Conservation (phyloP, 2,113 vertebrate species). For the Pavo muticus region DNA sequence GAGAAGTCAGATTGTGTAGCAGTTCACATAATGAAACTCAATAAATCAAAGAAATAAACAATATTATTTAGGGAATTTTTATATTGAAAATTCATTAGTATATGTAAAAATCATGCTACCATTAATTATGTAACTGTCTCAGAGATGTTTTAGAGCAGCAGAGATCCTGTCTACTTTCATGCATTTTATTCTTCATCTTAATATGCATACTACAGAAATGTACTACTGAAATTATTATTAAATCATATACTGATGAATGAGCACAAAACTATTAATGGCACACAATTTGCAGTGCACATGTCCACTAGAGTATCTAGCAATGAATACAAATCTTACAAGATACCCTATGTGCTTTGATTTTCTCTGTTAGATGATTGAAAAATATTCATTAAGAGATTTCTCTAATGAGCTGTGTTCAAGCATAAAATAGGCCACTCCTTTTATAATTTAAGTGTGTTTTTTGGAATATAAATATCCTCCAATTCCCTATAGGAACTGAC, state of each 20-base stretch:
- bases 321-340: background rate
- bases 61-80: background rate
- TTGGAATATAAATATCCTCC: slow-evolving; percentile 53
- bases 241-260: slow-evolving; percentile 58
- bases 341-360: slow-evolving; percentile 47
- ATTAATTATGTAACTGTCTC: background rate
- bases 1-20: background rate
- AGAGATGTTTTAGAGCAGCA: background rate
- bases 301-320: slow-evolving; percentile 35
- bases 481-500: slow-evolving; percentile 41
- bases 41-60: background rate
- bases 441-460: slow-evolving; percentile 38
- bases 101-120: background rate
- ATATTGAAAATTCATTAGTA: background rate
- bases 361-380: slow-evolving; percentile 54
- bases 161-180: background rate
- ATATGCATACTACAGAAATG: background rate
- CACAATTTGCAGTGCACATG: background rate
- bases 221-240: slow-evolving; percentile 20
- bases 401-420: slow-evolving; percentile 59
- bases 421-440: slow-evolving; percentile 65
- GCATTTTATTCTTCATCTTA: background rate
- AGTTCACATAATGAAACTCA: background rate
- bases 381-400: slow-evolving; percentile 66
- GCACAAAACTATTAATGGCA: slow-evolving; percentile 50